phyloP scores from a whole-genome alignment of 1,140 invertebrate genomes.

The Magallana gigas region DNA sequence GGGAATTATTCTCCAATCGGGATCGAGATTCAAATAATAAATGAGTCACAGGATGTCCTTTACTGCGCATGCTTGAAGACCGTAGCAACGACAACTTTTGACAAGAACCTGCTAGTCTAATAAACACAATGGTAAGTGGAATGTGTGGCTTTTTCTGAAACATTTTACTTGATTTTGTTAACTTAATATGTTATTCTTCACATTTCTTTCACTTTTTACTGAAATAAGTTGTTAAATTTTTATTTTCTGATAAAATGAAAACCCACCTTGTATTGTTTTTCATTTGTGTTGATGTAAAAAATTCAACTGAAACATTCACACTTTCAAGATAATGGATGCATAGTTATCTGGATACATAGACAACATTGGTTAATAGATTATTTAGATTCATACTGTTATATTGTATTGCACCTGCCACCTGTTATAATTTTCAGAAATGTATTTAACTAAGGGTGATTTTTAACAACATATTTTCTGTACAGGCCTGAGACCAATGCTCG shows the following conservation, averaged over 20 bases:
- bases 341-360: no score
- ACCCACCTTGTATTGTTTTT: background rate
- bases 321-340: no score
- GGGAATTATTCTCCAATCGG: background rate
- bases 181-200: background rate
- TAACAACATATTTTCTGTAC: no score
- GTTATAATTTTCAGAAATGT: no score
- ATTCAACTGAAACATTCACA: no score
- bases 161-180: background rate
- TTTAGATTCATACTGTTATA: no score
- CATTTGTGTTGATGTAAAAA: background rate
- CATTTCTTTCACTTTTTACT: no score
- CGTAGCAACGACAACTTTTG: conserved; percentile 19
- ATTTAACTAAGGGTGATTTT: no score
- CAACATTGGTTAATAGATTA: no score
- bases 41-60: background rate
- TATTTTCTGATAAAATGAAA: background rate
- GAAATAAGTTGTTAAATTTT: background rate
- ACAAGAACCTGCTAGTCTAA: conserved; percentile 29
- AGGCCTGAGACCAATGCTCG: no score
- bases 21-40: background rate
- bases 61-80: conserved; percentile 4
- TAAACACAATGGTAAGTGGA: conserved; percentile 20
- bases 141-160: background rate
- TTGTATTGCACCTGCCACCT: no score